Evolutionary conservation across 2,888 invertebrate species (phyloP).

Genomic region (Drosophila multiciliata): DNA sequence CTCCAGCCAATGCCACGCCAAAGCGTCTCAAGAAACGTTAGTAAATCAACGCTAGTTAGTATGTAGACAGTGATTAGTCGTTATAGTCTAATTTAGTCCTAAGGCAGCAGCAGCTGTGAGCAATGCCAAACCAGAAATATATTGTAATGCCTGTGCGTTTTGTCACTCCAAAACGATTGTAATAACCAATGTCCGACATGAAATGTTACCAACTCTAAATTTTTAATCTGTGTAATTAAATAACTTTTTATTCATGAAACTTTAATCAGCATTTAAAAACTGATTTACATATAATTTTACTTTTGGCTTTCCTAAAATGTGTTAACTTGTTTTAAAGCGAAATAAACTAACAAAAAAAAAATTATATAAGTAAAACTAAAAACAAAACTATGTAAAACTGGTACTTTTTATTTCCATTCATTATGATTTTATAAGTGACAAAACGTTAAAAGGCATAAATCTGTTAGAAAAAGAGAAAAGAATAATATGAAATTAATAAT

Average conservation of each 20-base stretch:
- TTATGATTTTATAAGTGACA: constrained; percentile 65
- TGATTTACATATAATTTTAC: constrained; percentile 42
- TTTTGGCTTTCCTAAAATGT: constrained; percentile 58
- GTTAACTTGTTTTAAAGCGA: constrained; percentile 66
- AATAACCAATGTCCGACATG: constrained; percentile 20
- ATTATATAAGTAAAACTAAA: constrained; percentile 22
- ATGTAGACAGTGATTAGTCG: constrained; percentile 55
- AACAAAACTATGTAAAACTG: constrained; percentile 44
- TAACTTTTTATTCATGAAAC: constrained; percentile 23
- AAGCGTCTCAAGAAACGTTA: constrained; percentile 85
- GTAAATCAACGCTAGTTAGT: constrained; percentile 65
- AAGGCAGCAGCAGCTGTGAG: constrained; percentile 30
- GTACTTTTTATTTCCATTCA: constrained; percentile 57
- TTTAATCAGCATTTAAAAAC: constrained; percentile 48
- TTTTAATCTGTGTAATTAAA: constrained; percentile 12
- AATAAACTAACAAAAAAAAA: constrained; percentile 21
- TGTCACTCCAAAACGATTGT: constrained; percentile 57
- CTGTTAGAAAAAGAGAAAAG: not conserved
- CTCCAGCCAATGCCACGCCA: constrained; percentile 82
- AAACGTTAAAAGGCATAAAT: constrained; percentile 50
- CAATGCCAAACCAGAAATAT: constrained; percentile 56
- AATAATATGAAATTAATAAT: constrained; percentile 1
- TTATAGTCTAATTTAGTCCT: constrained; percentile 44
- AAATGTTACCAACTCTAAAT: constrained; percentile 28
- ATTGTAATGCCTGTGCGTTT: constrained; percentile 45